These are phyloP conservation scores for Isaurus tuberculatus DNA, from an alignment of 92 coral and sea anemone species.

Conservation along the genomic window DNA sequence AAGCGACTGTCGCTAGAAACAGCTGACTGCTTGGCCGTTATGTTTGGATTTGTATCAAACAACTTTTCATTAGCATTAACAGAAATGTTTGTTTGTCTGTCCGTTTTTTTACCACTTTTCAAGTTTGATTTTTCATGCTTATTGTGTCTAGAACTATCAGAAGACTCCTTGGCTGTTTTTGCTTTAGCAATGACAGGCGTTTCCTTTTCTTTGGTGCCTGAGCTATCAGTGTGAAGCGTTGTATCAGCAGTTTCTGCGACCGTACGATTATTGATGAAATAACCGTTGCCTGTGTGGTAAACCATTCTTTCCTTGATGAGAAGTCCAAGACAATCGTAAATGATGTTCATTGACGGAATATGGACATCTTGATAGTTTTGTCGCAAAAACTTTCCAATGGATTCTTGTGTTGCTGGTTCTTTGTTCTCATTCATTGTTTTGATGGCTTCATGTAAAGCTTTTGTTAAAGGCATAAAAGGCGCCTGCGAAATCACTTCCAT, in stretches of 20 bases:
- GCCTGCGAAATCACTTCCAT: constrained; percentile 93
- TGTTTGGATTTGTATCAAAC: constrained; percentile 11
- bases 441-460: constrained; percentile 85
- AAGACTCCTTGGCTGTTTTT: neutral
- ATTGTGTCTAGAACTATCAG: constrained; percentile 40
- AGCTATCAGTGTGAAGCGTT: constrained; percentile 24
- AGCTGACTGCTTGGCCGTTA: neutral
- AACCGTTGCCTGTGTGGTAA: constrained; percentile 75
- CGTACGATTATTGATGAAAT: constrained; percentile 58
- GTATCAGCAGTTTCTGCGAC: constrained; percentile 45
- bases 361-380: constrained; percentile 88
- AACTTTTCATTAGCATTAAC: neutral
- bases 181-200: constrained; percentile 43
- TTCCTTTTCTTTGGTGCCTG: constrained; percentile 31
- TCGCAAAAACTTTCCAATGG: constrained; percentile 74
- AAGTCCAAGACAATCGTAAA: constrained; percentile 86
- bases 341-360: constrained; percentile 80
- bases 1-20: neutral
- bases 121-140: constrained; percentile 8
- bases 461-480: constrained; percentile 89
- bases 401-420: constrained; percentile 72
- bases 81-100: constrained; percentile 16
- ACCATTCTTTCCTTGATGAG: constrained; percentile 77
- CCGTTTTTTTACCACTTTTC: neutral
- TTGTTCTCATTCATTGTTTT: constrained; percentile 77